A percentile compares a stretch with the other conserved stretches of the same genome.
These are phyloP conservation scores for Dendroctonus ponderosae DNA, from an alignment of 1,140 invertebrate species.

Conservation along the genomic window DNA sequence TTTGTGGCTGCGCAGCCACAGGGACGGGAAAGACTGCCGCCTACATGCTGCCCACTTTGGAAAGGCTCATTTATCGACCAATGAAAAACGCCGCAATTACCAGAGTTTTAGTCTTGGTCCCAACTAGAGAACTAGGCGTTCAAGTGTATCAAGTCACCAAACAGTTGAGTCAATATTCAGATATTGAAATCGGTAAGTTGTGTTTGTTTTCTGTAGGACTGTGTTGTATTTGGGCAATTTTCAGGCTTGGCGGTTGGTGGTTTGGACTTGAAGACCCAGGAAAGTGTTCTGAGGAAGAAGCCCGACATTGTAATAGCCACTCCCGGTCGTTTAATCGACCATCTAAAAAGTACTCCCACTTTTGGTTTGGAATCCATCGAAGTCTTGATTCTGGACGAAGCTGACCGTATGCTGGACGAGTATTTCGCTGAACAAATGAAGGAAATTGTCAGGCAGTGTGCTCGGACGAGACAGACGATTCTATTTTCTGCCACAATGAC, in stretches of 20 bases:
- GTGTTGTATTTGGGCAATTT: constrained; percentile 1
- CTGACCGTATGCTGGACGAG: constrained; percentile 96
- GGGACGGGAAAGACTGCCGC: constrained; percentile 98
- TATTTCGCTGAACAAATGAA: constrained; percentile 99
- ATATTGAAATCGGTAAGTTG: constrained; percentile 62
- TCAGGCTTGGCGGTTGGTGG: constrained; percentile 83
- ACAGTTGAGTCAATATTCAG: constrained; percentile 86
- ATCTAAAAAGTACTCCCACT: constrained; percentile 91
- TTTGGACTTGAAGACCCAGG: constrained; percentile 90
- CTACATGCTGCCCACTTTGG: constrained; percentile 96
- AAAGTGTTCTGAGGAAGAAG: constrained; percentile 80
- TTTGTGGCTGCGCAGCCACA: constrained; percentile 95
- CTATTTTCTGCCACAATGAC: constrained; percentile 99
- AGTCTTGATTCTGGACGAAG: constrained; percentile 93
- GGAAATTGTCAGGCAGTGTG: constrained; percentile 89
- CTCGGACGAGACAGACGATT: constrained; percentile 92
- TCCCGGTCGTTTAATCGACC: constrained; percentile 95
- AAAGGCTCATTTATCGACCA: constrained; percentile 83
- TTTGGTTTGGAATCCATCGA: constrained; percentile 90
- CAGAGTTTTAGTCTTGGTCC: constrained; percentile 89
- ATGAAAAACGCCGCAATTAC: constrained; percentile 65
- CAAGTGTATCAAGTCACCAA: constrained; percentile 89
- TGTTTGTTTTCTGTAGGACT: background rate
- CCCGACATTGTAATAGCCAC: constrained; percentile 98
- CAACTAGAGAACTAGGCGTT: constrained; percentile 94